Evolutionary conservation across 2,888 invertebrate species (phyloP).

Genomic region (Crocallis elinguaria): DNA sequence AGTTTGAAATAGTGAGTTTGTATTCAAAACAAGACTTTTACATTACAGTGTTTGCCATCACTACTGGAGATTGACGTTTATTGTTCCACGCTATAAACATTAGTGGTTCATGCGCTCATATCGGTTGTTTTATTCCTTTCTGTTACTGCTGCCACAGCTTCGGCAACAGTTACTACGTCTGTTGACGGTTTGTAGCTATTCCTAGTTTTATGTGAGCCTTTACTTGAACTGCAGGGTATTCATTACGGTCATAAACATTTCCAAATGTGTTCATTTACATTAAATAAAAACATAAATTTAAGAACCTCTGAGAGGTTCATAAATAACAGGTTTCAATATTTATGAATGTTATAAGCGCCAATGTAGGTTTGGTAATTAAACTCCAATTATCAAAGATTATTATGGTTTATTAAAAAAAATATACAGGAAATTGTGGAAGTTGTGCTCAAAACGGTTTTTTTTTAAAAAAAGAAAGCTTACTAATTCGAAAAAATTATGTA

Average conservation of each 20-base stretch:
- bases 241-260: slow-evolving; percentile 7
- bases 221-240: slow-evolving; percentile 7
- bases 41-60: slow-evolving; percentile 29
- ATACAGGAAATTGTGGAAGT: too few species aligned
- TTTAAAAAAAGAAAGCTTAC: too few species aligned
- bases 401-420: too few species aligned
- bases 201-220: slow-evolving; percentile 6
- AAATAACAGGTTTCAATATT: neutral
- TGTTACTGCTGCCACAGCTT: slow-evolving; percentile 17
- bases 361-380: too few species aligned
- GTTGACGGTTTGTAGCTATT: neutral
- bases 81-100: slow-evolving; percentile 46
- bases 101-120: slow-evolving; percentile 37
- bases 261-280: slow-evolving; percentile 5
- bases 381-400: too few species aligned
- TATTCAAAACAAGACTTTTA: neutral
- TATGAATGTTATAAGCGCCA: neutral
- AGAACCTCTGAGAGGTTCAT: neutral
- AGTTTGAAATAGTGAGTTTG: too few species aligned
- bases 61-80: slow-evolving; percentile 50
- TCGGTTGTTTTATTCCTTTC: slow-evolving; percentile 40
- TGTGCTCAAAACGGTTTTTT: too few species aligned
- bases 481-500: too few species aligned
- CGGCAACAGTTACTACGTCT: neutral
- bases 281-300: slow-evolving; percentile 7